Evolutionary conservation across 2,113 vertebrate genomes (phyloP), one percentile per base, ranked within the genome.

Genomic region (Eubucco bourcierii): DNA sequence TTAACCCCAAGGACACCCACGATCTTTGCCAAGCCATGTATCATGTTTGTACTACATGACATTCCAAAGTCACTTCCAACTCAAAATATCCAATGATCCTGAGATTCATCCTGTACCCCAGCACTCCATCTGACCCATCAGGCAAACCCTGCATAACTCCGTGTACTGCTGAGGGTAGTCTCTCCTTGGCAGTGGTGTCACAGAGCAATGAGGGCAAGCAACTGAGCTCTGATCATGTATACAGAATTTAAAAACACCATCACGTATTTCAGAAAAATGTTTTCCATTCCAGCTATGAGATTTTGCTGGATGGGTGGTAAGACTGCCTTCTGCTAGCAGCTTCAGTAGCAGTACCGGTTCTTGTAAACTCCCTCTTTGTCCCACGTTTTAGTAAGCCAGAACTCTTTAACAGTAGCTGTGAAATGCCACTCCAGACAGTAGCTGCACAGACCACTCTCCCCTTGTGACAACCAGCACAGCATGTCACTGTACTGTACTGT

Each of bases 151-250:
- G 27, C 1, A 4, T 28, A 65, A 65, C 8, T 7, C 21, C 5
- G 1, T 6, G 31, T 10, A 34, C 31, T 0, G 0, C 61, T 7
- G 37, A 29, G 31, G 41, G 17, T 61, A 28, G 72, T 9, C 31
- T 75, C 44, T 44, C 63, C 41, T 33, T 20, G 23, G 10, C 2
- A 0, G 5, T 4, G 15, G 10, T 27, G n/a, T 33, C 60, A 58
- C 27, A 24, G 27, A 28, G 52, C 34, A 64, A 10, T 19, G 28
- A 84, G 7, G 17, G 44, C 1, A 2, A 77, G 21, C 0, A 0
- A 25, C 3, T 3, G 4, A 19, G 27, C 14, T 89, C 47, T 47
- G 23, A n/a, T 34, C 37, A 15, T 1, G 6, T 37, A n/a, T 13
- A 20, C 0, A 10, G 46, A 28, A 34, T n/a, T 41, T 77, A 83